These are phyloP conservation scores for Dipodomys merriami DNA, from an alignment of 2,113 vertebrate genomes.

Conservation along the genomic window DNA sequence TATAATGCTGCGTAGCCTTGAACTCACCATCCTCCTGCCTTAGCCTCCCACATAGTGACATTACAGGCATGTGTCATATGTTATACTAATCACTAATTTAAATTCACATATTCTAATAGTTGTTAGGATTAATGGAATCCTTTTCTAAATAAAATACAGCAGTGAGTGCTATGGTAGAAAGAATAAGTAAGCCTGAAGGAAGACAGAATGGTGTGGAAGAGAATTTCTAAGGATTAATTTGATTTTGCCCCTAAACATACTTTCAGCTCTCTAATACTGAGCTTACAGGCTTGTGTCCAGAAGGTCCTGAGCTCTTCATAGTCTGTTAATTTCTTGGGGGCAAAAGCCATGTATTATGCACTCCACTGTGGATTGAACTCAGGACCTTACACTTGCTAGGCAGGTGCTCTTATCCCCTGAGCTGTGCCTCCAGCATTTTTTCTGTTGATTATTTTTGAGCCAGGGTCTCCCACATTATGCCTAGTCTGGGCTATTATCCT, in stretches of 20 bases:
- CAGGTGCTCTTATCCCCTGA: too few relatives aligned
- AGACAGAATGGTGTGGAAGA: not conserved
- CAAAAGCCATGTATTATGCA: not conserved
- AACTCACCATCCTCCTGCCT: too few relatives aligned
- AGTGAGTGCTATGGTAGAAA: not conserved
- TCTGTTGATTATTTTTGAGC: too few relatives aligned
- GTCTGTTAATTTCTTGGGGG: not conserved
- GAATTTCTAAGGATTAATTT: conserved; percentile 11
- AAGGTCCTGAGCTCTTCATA: not conserved
- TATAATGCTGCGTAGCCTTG: too few relatives aligned
- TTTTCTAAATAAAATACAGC: not conserved
- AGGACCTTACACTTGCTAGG: too few relatives aligned
- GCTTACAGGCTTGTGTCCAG: not conserved
- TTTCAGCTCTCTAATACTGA: too few relatives aligned
- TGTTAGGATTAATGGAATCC: not conserved
- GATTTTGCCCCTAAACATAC: conserved; percentile 5
- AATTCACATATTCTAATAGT: not conserved
- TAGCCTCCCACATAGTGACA: too few relatives aligned
- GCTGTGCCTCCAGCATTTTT: too few relatives aligned
- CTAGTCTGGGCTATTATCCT: too few relatives aligned
- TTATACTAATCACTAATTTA: not conserved
- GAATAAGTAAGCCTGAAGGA: not conserved
- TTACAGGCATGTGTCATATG: too few relatives aligned
- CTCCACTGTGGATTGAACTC: too few relatives aligned
- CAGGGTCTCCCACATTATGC: too few relatives aligned